Evolutionary conservation across 2,888 invertebrate species (phyloP), one percentile per base, ranked within the genome.

Genomic region (Marasmarcha lunaedactyla): DNA sequence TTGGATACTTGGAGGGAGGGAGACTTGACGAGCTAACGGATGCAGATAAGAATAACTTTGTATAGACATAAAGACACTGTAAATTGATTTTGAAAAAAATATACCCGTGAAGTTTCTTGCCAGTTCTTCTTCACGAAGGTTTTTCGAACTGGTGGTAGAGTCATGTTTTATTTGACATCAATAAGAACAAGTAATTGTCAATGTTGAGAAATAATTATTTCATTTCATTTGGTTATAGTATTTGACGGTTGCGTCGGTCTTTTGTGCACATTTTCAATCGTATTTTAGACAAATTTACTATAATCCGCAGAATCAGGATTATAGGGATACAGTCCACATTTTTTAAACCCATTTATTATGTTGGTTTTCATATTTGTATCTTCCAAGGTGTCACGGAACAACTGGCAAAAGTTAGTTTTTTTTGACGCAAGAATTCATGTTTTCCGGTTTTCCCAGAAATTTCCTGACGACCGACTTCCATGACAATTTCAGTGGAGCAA

Each of bases 311-410:
- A 42, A 12, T 47, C 33, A 5, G 44, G 39, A 39, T 46, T 33
- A 34, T 40, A 50, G 1, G 50, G 48, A 25, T 34, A 47, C 3
- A 50, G 37, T 1, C 47, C 49, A 45, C 49, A 46, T 38, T 13
- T 11, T 9, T 33, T 39, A 36, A 48, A 49, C 1, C 45, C 46
- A 20, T 48, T 45, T 26, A 15, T 35, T 7, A 47, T 48, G 30
- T 25, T 37, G 15, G 12, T n/a, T 13, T 4, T 6, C 39, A 42
- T 37, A n/a, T 44, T 26, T 13, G 44, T 7, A 7, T 44, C 11
- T 36, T 45, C 26, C 5, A 48, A 15, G 3, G 25, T 37, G 0
- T 43, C 40, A 10, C 26, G n/a, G 6, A 46, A 42, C 12, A 49
- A 35, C 12, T n/a, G 6, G 14, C 46, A 47, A 36, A 50, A 49